Evolutionary conservation across 1,140 invertebrate species (phyloP).

Genomic region (Rhagoletis zephyria): DNA sequence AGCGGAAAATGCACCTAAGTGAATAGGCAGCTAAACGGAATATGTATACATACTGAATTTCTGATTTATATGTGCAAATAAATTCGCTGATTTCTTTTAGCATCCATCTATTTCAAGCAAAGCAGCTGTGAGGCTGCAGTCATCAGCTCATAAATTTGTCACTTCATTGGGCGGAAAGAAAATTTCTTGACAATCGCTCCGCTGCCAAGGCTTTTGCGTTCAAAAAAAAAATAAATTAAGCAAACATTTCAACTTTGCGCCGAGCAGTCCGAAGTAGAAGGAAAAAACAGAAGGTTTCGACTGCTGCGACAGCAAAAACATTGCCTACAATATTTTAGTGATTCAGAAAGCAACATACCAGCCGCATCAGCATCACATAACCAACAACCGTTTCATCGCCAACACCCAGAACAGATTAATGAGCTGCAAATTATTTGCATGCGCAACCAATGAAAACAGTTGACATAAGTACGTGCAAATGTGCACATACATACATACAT

Average conservation of each 20-base stretch:
- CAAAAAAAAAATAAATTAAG: too few species aligned
- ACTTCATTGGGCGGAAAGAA: background rate
- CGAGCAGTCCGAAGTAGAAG: too few species aligned
- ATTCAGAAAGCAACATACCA: background rate
- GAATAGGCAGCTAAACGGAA: too few species aligned
- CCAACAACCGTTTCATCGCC: background rate
- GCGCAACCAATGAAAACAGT: background rate
- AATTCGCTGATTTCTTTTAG: too few species aligned
- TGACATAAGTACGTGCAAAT: too few species aligned
- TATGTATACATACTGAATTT: background rate
- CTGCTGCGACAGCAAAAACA: background rate
- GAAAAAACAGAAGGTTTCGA: background rate
- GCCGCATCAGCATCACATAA: background rate
- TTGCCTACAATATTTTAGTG: background rate
- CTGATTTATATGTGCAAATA: too few species aligned
- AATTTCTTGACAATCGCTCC: background rate
- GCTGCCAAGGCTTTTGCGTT: background rate
- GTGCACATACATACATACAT: background rate
- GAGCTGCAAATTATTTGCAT: slow-evolving; percentile 53
- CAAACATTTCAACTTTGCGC: too few species aligned
- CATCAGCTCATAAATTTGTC: slow-evolving; percentile 30
- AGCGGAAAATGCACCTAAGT: too few species aligned
- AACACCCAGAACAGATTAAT: slow-evolving; percentile 45
- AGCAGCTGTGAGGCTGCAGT: background rate
- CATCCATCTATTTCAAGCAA: background rate